phyloP scores from a whole-genome alignment of 1,140 invertebrate genomes.

The Diorhabda carinulata region DNA sequence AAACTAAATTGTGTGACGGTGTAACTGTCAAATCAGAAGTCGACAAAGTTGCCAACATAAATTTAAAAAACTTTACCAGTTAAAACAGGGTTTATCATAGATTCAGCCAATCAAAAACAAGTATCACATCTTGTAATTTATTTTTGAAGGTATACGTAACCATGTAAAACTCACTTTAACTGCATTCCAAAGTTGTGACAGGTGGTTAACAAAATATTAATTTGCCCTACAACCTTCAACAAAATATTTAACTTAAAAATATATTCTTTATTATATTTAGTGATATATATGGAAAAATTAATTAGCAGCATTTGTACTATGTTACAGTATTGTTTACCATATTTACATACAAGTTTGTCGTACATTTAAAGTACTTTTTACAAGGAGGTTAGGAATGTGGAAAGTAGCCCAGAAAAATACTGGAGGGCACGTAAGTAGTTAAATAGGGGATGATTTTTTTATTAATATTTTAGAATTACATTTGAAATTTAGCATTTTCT shows the following conservation, averaged over 20 bases:
- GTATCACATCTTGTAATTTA: no score
- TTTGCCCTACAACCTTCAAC: background rate
- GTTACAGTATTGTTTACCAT: background rate
- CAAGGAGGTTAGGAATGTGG: constrained; percentile 46
- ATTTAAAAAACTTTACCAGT: no score
- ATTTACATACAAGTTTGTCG: background rate
- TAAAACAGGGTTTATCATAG: no score
- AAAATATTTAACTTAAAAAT: background rate
- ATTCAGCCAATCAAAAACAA: no score
- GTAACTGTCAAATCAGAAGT: no score
- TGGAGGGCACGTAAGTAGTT: constrained; percentile 36
- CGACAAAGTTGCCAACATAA: no score
- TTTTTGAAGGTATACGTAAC: no score
- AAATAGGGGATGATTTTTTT: background rate
- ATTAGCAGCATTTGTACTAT: background rate
- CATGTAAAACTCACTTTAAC: background rate
- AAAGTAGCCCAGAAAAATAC: constrained; percentile 39
- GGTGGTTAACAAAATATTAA: background rate
- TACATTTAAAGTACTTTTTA: constrained; percentile 8
- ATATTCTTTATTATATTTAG: background rate
- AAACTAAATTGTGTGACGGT: no score
- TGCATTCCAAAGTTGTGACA: background rate
- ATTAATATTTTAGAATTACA: no score
- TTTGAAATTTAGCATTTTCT: no score
- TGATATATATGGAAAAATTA: background rate